These are phyloP conservation scores for Heliothis virescens DNA, from an alignment of 1,140 invertebrate species.

Conservation along the genomic window DNA sequence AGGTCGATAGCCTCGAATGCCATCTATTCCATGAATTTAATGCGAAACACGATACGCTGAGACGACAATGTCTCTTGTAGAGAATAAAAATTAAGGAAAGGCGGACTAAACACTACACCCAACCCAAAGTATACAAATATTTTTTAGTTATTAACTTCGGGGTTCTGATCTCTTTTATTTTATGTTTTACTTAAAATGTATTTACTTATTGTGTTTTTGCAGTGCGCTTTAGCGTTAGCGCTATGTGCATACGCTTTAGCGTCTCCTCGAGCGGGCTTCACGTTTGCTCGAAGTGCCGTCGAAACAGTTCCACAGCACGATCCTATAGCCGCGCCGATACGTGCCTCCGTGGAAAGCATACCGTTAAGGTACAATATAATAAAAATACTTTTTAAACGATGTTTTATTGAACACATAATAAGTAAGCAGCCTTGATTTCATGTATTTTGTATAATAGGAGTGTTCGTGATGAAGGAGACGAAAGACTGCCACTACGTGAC, in stretches of 20 bases:
- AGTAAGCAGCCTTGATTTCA: not conserved
- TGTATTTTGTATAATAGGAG: slow-evolving; percentile 33
- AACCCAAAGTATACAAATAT: not conserved
- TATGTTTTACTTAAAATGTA: not conserved
- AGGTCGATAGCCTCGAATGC: slow-evolving; percentile 71
- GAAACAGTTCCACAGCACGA: slow-evolving; percentile 77
- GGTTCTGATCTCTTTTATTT: not conserved
- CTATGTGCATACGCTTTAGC: slow-evolving; percentile 62
- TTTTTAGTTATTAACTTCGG: too few relatives aligned
- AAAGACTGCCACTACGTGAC: slow-evolving; percentile 87
- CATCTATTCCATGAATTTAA: slow-evolving; percentile 74
- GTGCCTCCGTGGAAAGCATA: slow-evolving; percentile 80
- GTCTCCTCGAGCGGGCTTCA: slow-evolving; percentile 65
- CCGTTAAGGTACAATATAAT: slow-evolving; percentile 70
- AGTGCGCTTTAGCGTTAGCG: slow-evolving; percentile 64
- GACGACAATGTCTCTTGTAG: slow-evolving; percentile 29
- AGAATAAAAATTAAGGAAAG: slow-evolving; percentile 58
- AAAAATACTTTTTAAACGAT: slow-evolving; percentile 7
- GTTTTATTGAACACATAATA: slow-evolving; percentile 9
- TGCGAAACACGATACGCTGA: slow-evolving; percentile 61
- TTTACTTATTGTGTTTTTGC: slow-evolving; percentile 37
- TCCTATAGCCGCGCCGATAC: slow-evolving; percentile 71
- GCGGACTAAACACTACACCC: slow-evolving; percentile 13
- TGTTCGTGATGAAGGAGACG: slow-evolving; percentile 71
- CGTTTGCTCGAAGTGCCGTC: slow-evolving; percentile 75